These are phyloP conservation scores for Eolophus roseicapilla DNA, from an alignment of 2,113 vertebrate genomes.

Conservation along the genomic window DNA sequence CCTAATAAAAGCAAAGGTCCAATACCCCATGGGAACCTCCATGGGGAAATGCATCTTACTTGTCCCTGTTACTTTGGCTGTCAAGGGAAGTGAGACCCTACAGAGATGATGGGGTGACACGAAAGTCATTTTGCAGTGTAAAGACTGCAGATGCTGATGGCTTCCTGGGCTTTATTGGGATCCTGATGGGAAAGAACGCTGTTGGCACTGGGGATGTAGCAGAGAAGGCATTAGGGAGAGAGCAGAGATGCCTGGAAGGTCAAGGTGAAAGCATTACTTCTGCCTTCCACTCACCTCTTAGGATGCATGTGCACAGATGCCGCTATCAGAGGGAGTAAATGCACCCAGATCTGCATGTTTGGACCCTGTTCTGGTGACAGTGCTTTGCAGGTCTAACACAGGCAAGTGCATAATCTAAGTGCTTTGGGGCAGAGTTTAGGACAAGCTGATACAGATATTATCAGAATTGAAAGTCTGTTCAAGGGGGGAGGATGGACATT, in stretches of 20 bases:
- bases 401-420: background rate
- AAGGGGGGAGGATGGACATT: background rate
- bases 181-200: background rate
- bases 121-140: background rate
- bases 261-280: background rate
- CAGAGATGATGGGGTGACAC: background rate
- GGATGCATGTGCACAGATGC: background rate
- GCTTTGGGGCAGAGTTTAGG: background rate
- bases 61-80: background rate
- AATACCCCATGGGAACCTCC: background rate
- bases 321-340: background rate
- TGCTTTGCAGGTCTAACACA: background rate
- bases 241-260: background rate
- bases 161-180: background rate
- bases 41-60: background rate
- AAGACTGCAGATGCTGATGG: background rate
- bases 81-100: background rate
- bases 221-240: background rate
- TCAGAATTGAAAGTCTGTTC: background rate
- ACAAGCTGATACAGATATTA: background rate
- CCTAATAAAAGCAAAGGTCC: background rate
- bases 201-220: background rate
- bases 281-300: background rate
- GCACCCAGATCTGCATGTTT: background rate
- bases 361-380: background rate